These are phyloP conservation scores for Phrynocephalus versicolor DNA, from an alignment of 2,113 vertebrate genomes.

Conservation along the genomic window DNA sequence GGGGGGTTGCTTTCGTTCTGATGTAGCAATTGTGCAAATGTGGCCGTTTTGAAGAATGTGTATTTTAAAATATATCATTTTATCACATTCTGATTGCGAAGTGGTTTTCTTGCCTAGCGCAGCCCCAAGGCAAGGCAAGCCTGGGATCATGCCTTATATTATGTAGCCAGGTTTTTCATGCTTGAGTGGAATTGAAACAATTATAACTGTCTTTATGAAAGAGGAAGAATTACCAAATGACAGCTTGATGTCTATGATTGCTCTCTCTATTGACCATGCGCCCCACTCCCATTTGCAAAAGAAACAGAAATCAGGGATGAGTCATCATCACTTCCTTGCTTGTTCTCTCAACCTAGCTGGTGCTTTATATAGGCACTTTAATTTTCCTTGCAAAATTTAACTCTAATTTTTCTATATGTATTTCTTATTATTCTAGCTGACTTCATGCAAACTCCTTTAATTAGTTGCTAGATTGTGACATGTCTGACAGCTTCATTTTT, in stretches of 20 bases:
- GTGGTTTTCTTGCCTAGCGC: no score
- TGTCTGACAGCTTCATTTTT: slow-evolving; percentile 32
- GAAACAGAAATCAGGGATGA: slow-evolving; percentile 11
- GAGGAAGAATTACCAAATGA: slow-evolving; percentile 1
- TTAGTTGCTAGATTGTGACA: slow-evolving; percentile 25
- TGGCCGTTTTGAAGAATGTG: no score
- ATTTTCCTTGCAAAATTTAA: slow-evolving; percentile 17
- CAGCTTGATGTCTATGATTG: background rate
- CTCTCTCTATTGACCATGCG: background rate
- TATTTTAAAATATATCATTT: no score
- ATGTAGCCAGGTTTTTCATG: background rate
- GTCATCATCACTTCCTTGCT: background rate
- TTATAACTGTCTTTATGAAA: background rate
- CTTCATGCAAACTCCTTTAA: slow-evolving; percentile 6
- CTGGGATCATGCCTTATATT: background rate
- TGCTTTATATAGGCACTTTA: slow-evolving; percentile 20
- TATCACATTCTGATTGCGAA: no score
- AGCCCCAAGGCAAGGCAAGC: background rate
- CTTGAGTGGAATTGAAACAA: background rate
- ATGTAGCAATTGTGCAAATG: no score
- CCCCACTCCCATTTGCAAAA: background rate
- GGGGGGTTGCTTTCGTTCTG: no score
- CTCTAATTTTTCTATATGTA: background rate
- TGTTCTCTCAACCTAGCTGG: background rate
- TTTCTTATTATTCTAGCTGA: background rate